phyloP scores from a whole-genome alignment of 2,797 vertebrate genomes.

The Melopsittacus undulatus region DNA sequence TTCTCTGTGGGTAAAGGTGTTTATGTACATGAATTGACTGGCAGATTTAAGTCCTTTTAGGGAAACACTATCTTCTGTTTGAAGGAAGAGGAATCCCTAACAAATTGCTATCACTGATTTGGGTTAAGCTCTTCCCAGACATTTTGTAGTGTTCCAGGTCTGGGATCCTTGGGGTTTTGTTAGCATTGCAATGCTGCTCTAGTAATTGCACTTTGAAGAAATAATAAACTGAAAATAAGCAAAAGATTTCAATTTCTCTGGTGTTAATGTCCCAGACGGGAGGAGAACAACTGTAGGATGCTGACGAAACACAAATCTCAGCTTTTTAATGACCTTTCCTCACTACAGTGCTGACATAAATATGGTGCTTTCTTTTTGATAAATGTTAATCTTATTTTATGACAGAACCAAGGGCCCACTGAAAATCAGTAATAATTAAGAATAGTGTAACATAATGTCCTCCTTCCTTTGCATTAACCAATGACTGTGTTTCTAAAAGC shows the following conservation, averaged over 20 bases:
- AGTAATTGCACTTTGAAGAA: neutral
- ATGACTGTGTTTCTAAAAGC: neutral
- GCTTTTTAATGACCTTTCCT: neutral
- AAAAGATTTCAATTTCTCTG: neutral
- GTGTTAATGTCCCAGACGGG: neutral
- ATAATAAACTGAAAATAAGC: neutral
- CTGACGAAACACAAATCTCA: neutral
- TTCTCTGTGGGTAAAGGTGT: neutral
- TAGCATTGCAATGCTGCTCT: neutral
- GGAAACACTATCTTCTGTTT: neutral
- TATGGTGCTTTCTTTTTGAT: neutral
- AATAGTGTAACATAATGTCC: neutral
- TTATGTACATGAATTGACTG: neutral
- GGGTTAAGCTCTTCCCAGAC: neutral
- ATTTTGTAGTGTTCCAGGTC: neutral
- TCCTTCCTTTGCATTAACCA: neutral
- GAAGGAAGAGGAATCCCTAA: neutral
- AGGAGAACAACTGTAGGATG: neutral
- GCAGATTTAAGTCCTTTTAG: neutral
- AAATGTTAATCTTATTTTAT: neutral
- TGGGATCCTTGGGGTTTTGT: neutral
- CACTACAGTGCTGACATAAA: neutral
- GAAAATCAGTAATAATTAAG: neutral
- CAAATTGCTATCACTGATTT: fast-evolving
- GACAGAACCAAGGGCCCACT: neutral